Evolutionary conservation across 2,888 invertebrate genomes (phyloP).

Genomic region (Scaptomyza reducta): DNA sequence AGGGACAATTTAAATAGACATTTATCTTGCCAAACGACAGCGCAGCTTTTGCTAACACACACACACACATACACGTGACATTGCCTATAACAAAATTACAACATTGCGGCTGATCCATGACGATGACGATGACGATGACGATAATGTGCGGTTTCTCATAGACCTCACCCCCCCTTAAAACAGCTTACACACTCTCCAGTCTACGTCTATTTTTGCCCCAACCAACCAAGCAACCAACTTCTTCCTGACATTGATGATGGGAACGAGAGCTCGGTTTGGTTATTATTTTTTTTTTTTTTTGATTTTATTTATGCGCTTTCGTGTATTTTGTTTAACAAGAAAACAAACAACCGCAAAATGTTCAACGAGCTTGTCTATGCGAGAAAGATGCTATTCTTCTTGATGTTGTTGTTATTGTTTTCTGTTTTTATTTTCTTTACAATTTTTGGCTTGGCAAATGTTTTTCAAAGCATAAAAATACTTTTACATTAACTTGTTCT

Average conservation of each 20-base stretch:
- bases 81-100: conserved; percentile 76
- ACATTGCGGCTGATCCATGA: conserved; percentile 76
- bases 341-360: conserved; percentile 58
- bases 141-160: conserved; percentile 60
- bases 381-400: conserved; percentile 7
- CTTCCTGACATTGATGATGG: conserved; percentile 52
- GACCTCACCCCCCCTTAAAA: conserved; percentile 7
- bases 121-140: conserved; percentile 75
- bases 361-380: conserved; percentile 45
- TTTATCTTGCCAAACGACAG: conserved; percentile 73
- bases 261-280: conserved; percentile 51
- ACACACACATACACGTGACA: conserved; percentile 41
- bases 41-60: conserved; percentile 48
- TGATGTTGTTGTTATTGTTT: conserved; percentile 44
- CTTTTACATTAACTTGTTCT: conserved; percentile 79
- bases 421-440: conserved; percentile 73
- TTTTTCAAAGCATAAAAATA: conserved; percentile 80
- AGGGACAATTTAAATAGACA: conserved; percentile 79
- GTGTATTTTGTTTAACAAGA: conserved; percentile 65
- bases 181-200: background rate
- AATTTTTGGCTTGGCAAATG: conserved; percentile 75
- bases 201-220: background rate
- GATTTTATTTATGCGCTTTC: conserved; percentile 75
- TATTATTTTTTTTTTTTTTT: conserved; percentile 59
- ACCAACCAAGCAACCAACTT: conserved; percentile 7